These are phyloP conservation scores for Phytoseiulus persimilis DNA, from an alignment of 2,888 invertebrate species.

Conservation along the genomic window DNA sequence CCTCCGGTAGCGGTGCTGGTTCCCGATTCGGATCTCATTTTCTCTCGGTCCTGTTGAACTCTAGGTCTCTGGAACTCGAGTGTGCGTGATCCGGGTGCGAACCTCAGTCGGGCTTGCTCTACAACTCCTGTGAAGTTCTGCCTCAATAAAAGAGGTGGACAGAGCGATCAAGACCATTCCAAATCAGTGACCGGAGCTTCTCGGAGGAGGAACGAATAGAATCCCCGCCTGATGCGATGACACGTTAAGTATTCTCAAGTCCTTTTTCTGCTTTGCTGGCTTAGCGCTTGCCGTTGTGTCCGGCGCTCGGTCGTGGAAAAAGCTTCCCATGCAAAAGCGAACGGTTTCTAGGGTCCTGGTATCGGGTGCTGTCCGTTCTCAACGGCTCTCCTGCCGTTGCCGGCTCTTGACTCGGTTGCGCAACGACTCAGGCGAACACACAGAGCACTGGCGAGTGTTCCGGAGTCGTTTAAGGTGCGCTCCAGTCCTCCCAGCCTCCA, in stretches of 20 bases:
- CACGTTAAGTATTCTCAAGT: neutral
- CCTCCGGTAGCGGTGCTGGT: too few species aligned
- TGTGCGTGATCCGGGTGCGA: too few species aligned
- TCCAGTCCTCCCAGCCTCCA: neutral
- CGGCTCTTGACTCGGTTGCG: neutral
- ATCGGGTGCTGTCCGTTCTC: neutral
- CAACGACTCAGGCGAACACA: neutral
- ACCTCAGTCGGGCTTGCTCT: too few species aligned
- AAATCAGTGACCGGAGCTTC: neutral
- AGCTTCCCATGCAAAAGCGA: neutral
- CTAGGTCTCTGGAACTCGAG: too few species aligned
- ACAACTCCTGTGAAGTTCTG: too few species aligned
- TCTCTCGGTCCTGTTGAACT: too few species aligned
- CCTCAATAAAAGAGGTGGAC: too few species aligned
- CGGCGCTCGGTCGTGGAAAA: neutral
- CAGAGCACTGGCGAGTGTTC: neutral
- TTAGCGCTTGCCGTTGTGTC: neutral
- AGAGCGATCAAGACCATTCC: neutral
- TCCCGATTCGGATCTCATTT: too few species aligned
- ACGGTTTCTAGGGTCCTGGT: neutral
- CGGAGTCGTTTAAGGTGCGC: neutral
- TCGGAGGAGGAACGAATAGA: neutral
- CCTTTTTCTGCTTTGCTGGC: neutral
- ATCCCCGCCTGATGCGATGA: neutral
- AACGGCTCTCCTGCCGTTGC: too few species aligned